Evolutionary conservation across 2,797 vertebrate species (phyloP).

Genomic region (Ataeniobius toweri): DNA sequence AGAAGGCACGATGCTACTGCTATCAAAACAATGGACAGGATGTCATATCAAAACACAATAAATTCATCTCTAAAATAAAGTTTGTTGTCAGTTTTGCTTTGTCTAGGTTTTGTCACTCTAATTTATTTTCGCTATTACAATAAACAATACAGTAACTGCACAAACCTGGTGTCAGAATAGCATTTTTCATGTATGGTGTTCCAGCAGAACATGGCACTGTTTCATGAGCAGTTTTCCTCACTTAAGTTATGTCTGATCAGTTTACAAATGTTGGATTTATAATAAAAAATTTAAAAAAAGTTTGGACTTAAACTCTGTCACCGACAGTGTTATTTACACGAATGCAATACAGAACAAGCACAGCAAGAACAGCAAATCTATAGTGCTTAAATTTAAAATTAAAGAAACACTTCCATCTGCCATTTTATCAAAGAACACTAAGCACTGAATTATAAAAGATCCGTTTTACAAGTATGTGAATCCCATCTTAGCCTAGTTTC

Average conservation of each 20-base stretch:
- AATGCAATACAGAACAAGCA: neutral
- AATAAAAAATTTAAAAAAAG: neutral
- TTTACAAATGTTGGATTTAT: neutral
- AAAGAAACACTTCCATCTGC: neutral
- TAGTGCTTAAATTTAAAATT: neutral
- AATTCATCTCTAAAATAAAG: too few relatives aligned
- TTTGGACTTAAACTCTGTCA: neutral
- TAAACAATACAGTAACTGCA: neutral
- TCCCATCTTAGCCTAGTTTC: too few relatives aligned
- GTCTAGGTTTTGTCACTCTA: neutral
- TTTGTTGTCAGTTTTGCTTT: too few relatives aligned
- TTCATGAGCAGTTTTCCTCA: neutral
- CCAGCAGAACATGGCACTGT: neutral
- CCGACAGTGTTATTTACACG: neutral
- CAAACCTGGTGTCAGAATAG: neutral
- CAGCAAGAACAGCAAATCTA: neutral
- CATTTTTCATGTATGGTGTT: neutral
- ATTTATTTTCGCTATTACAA: neutral
- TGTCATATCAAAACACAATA: too few relatives aligned
- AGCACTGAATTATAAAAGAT: too few relatives aligned
- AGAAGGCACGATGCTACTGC: too few relatives aligned
- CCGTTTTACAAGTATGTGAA: too few relatives aligned
- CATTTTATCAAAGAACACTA: too few relatives aligned
- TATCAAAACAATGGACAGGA: too few relatives aligned
- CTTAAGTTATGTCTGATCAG: neutral